Percentiles rank a stretch among this genome's conserved stretches.
Evolutionary conservation across 2,797 vertebrate species (phyloP).

Genomic region (Eulemur mongoz): DNA sequence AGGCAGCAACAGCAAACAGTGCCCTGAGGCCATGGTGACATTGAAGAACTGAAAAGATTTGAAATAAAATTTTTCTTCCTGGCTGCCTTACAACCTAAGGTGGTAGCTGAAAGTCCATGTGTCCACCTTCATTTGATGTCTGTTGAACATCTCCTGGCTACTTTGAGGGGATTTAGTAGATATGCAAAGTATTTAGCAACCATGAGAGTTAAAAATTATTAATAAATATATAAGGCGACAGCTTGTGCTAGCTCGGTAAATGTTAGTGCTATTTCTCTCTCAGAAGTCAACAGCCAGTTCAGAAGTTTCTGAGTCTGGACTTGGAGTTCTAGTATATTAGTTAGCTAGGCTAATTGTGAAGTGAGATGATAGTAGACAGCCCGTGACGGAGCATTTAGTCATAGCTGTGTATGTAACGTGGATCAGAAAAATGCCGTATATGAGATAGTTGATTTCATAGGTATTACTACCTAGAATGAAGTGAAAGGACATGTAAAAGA

Average conservation of each 20-base stretch:
- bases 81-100: neutral
- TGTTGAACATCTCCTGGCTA: neutral
- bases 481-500: neutral
- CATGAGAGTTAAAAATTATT: neutral
- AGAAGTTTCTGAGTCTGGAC: neutral
- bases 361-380: neutral
- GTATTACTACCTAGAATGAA: neutral
- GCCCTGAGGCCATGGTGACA: too few relatives aligned
- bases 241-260: neutral
- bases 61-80: neutral
- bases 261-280: neutral
- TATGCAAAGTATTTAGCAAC: neutral
- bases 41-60: neutral
- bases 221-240: neutral
- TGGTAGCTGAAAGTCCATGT: neutral
- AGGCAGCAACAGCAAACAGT: neutral
- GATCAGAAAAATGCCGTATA: neutral
- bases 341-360: neutral
- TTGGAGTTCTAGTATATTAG: neutral
- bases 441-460: neutral
- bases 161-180: neutral
- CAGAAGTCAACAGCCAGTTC: neutral
- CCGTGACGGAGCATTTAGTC: neutral
- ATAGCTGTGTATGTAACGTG: neutral
- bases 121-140: neutral